phyloP scores from a whole-genome alignment of 1,140 invertebrate species.

The Bombyx mori region ASM3026992v2 NC_085113.1:4071001-4071500 shows the following conservation, averaged over 20 bases:
- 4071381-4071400: slow-evolving; percentile 20
- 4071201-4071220: slow-evolving; percentile 24
- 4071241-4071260: slow-evolving; percentile 45
- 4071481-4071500: too few species aligned
- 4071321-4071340: slow-evolving; percentile 56
- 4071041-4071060: slow-evolving; percentile 23
- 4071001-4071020: slow-evolving; percentile 23
- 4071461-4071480: too few species aligned
- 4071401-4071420: slow-evolving; percentile 25
- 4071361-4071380: slow-evolving; percentile 13
- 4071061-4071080: slow-evolving; percentile 7
- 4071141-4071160: slow-evolving; percentile 54
- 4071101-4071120: slow-evolving; percentile 15
- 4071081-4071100: slow-evolving; percentile 17
- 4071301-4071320: slow-evolving; percentile 54
- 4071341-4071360: slow-evolving; percentile 2
- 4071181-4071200: slow-evolving; percentile 35
- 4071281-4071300: slow-evolving; percentile 28
- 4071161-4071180: slow-evolving; percentile 33
- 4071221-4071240: slow-evolving; percentile 11
- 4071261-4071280: slow-evolving; percentile 14
- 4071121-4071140: slow-evolving; percentile 48
- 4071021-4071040: slow-evolving; percentile 20
- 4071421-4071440: slow-evolving; percentile 30
- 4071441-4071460: slow-evolving; percentile 16